phyloP scores from a whole-genome alignment of 2,113 vertebrate genomes.

The Micromys minutus region DNA sequence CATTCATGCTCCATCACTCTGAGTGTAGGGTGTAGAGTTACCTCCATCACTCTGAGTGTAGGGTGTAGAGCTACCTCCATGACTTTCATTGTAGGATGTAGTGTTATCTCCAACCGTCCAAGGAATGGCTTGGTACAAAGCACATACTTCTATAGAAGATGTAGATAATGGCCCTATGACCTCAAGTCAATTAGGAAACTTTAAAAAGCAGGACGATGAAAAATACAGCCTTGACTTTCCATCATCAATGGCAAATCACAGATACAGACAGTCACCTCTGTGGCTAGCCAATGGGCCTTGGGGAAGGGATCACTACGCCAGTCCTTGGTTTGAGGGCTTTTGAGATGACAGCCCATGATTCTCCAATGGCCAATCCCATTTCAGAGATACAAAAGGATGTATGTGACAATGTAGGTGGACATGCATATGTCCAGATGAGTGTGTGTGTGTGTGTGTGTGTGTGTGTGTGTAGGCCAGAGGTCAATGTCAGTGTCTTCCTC shows the following conservation, averaged over 20 bases:
- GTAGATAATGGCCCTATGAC: not conserved
- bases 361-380: constrained; percentile 23
- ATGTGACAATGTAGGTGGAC: no score
- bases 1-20: not conserved
- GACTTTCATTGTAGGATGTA: not conserved
- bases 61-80: not conserved
- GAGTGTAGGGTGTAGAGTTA: not conserved
- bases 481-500: not conserved
- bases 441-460: not conserved
- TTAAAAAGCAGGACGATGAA: not conserved
- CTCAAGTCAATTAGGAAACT: not conserved
- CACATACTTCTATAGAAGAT: not conserved
- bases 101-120: not conserved
- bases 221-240: not conserved
- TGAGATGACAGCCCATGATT: not conserved
- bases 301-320: not conserved
- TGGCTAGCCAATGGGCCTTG: not conserved
- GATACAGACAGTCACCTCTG: not conserved
- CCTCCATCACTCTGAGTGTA: not conserved
- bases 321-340: not conserved
- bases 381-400: not conserved
- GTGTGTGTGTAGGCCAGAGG: not conserved
- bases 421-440: no score
- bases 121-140: not conserved
- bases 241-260: not conserved